Evolutionary conservation across 2,113 vertebrate species (phyloP).

Genomic region (Tapirus terrestris): DNA sequence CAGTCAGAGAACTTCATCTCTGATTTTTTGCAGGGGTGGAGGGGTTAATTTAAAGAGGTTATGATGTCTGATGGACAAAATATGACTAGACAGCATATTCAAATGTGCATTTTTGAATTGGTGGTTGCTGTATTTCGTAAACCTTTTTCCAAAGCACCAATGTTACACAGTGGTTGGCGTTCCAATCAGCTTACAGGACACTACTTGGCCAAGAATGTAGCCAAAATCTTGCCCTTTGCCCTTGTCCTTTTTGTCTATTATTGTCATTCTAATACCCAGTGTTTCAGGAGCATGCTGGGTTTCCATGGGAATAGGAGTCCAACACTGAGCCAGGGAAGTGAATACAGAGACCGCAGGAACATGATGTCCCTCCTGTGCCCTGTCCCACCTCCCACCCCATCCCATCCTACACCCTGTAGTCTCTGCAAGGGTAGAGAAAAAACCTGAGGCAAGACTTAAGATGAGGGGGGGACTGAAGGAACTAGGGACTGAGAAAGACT

Average conservation of each 20-base stretch:
- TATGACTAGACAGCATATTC: not conserved
- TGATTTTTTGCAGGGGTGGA: not conserved
- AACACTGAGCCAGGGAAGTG: not conserved
- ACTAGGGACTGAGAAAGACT: not conserved
- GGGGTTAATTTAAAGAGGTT: not conserved
- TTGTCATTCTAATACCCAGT: not conserved
- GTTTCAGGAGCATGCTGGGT: not conserved
- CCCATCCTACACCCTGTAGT: not conserved
- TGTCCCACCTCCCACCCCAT: not conserved
- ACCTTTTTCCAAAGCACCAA: not conserved
- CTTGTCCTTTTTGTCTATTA: not conserved
- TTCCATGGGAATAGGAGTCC: not conserved
- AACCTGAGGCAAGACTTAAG: not conserved
- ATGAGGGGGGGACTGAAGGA: not conserved
- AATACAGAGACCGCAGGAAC: not conserved
- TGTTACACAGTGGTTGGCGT: not conserved
- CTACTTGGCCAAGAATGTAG: not conserved
- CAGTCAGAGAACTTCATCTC: not conserved
- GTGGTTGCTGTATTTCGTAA: not conserved
- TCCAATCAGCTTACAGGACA: not conserved
- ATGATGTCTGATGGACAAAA: not conserved
- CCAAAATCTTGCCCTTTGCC: not conserved
- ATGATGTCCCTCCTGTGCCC: not conserved
- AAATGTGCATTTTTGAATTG: not conserved
- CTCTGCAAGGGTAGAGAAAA: not conserved